Evolutionary conservation across 2,888 invertebrate species (phyloP).

Genomic region (Drosophila hamatofila): DNA sequence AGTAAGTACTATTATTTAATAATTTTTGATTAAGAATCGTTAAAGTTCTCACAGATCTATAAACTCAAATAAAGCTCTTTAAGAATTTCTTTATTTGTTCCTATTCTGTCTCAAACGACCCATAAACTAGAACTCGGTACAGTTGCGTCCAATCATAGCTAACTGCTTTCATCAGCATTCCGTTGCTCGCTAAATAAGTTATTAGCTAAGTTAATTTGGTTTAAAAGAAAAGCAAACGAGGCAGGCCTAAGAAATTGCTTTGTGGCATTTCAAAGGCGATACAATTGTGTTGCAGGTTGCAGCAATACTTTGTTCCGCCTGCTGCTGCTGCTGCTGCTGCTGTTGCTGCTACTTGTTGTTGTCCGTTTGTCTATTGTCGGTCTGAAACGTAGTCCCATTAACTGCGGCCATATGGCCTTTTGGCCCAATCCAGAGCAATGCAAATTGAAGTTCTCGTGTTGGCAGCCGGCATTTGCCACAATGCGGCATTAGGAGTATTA

Average conservation of each 20-base stretch:
- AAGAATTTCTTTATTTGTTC: background rate
- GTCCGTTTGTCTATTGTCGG: constrained; percentile 7
- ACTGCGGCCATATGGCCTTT: constrained; percentile 44
- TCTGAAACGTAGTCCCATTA: constrained; percentile 38
- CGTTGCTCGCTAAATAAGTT: constrained; percentile 15
- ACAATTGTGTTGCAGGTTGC: constrained; percentile 8
- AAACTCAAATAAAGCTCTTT: too few relatives aligned
- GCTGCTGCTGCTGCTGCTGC: constrained; percentile 19
- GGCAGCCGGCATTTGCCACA: constrained; percentile 47
- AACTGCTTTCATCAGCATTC: background rate
- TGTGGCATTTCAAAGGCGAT: constrained; percentile 9
- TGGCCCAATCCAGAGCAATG: constrained; percentile 31
- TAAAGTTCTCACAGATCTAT: too few relatives aligned
- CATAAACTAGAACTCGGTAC: background rate
- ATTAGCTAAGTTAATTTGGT: background rate
- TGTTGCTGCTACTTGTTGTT: constrained; percentile 5
- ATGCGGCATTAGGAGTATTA: constrained; percentile 56
- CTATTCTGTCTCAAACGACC: background rate
- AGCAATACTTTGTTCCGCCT: constrained; percentile 40
- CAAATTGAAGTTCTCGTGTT: constrained; percentile 47
- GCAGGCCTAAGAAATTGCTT: constrained; percentile 1
- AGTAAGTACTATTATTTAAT: too few relatives aligned
- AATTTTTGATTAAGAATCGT: too few relatives aligned
- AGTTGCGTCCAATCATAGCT: constrained; percentile 11
- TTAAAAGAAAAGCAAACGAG: constrained; percentile 1